These are phyloP conservation scores for Anseranas semipalmata DNA, from an alignment of 2,113 vertebrate species.

Conservation along the genomic window DNA sequence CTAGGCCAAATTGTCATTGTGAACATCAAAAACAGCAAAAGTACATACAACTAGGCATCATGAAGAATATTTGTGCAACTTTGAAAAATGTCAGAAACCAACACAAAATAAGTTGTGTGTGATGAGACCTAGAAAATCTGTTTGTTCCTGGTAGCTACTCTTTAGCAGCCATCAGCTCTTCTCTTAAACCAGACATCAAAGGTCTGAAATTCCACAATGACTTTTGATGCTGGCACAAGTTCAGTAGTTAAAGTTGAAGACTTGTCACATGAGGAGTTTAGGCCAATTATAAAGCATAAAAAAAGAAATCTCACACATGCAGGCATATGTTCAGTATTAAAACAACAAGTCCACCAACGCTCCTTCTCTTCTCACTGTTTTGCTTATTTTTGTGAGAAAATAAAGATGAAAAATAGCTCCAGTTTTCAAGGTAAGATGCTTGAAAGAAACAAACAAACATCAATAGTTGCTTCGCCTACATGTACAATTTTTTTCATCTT, in stretches of 20 bases:
- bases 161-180: constrained; percentile 53
- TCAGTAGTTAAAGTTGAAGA: constrained; percentile 49
- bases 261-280: constrained; percentile 53
- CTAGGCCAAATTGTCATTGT: background rate
- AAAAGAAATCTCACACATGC: constrained; percentile 35
- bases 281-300: constrained; percentile 47
- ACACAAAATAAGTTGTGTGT: constrained; percentile 37
- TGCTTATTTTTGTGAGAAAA: constrained; percentile 45
- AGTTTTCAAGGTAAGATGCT: constrained; percentile 46
- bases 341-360: background rate
- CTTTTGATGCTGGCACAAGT: constrained; percentile 56
- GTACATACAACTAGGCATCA: background rate
- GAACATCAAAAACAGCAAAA: constrained; percentile 20
- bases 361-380: background rate
- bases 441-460: constrained; percentile 12
- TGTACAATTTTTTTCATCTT: background rate
- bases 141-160: constrained; percentile 55
- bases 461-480: background rate
- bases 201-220: constrained; percentile 62
- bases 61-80: constrained; percentile 14
- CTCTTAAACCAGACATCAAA: constrained; percentile 62
- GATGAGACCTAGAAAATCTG: constrained; percentile 59
- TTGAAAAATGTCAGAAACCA: constrained; percentile 23
- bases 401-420: constrained; percentile 44
- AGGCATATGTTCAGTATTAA: constrained; percentile 52